A percentile compares a stretch with the other conserved stretches of the same genome.
Conservation (phyloP, 2,888 invertebrate species). For the Drosophila rellima region DNA sequence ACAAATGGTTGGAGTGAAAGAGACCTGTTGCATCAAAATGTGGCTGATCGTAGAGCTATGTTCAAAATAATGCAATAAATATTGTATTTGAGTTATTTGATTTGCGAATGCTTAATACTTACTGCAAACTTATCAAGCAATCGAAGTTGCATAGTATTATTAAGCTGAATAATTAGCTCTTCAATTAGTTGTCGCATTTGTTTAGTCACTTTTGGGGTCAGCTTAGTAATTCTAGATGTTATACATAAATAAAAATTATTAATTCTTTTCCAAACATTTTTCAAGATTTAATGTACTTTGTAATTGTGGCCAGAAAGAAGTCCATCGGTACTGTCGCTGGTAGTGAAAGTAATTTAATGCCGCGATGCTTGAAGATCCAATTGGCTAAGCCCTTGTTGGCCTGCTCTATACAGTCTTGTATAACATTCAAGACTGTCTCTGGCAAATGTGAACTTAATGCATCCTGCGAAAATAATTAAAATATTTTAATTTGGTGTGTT, state of each 20-base stretch:
- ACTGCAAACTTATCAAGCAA: conserved; percentile 82
- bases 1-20: conserved; percentile 81
- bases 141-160: conserved; percentile 84
- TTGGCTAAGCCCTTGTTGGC: conserved; percentile 96
- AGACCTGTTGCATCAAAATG: conserved; percentile 84
- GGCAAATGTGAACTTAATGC: conserved; percentile 95
- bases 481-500: not conserved
- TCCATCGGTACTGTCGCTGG: conserved; percentile 96
- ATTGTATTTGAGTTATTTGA: not conserved
- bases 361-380: conserved; percentile 94
- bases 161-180: conserved; percentile 87
- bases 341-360: conserved; percentile 92
- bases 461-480: conserved; percentile 87
- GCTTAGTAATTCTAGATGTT: conserved; percentile 6
- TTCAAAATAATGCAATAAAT: not conserved
- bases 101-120: not conserved
- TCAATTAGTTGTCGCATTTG: conserved; percentile 86
- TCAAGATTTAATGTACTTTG: conserved; percentile 43
- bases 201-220: conserved; percentile 84
- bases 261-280: not conserved
- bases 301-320: conserved; percentile 92
- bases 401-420: conserved; percentile 96
- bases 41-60: conserved; percentile 81
- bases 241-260: not conserved
- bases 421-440: conserved; percentile 94